These are phyloP conservation scores for Dioctria linearis DNA, from an alignment of 2,888 invertebrate species.

Conservation along the genomic window DNA sequence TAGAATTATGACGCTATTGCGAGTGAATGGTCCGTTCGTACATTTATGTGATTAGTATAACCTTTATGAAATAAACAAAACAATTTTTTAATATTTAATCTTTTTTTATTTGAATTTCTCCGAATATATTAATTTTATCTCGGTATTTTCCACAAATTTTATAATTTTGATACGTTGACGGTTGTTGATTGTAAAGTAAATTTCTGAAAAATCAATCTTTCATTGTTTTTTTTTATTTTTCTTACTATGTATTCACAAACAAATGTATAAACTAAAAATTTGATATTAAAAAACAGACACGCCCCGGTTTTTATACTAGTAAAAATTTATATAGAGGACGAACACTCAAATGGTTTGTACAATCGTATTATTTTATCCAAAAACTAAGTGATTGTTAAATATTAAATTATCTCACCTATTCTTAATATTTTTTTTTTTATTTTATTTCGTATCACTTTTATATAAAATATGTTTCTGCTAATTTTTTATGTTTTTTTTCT, in stretches of 20 bases:
- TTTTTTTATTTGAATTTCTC: constrained; percentile 19
- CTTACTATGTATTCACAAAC: constrained; percentile 3
- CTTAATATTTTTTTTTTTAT: not conserved
- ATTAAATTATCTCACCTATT: not conserved
- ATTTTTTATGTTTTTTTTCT: not conserved
- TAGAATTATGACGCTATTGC: too few relatives aligned
- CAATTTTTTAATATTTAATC: too few relatives aligned
- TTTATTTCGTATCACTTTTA: constrained; percentile 21
- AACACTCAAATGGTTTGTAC: constrained; percentile 35
- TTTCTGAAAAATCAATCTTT: constrained; percentile 12
- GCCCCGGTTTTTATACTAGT: constrained; percentile 8
- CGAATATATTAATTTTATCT: constrained; percentile 36
- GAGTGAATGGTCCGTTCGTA: too few relatives aligned
- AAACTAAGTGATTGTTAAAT: constrained; percentile 11
- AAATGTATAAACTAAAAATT: not conserved
- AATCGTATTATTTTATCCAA: constrained; percentile 22
- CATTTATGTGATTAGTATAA: too few relatives aligned
- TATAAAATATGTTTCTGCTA: constrained; percentile 31
- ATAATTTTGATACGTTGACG: constrained; percentile 33
- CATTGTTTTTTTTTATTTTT: constrained; percentile 18
- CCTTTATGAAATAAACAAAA: too few relatives aligned
- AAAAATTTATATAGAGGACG: constrained; percentile 36
- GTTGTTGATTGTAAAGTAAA: constrained; percentile 11
- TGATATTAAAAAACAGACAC: constrained; percentile 24
- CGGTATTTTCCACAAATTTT: constrained; percentile 15